Evolutionary conservation across 2,888 invertebrate species (phyloP), one percentile per base, ranked within the genome.

Genomic region (Synergus japonicus): DNA sequence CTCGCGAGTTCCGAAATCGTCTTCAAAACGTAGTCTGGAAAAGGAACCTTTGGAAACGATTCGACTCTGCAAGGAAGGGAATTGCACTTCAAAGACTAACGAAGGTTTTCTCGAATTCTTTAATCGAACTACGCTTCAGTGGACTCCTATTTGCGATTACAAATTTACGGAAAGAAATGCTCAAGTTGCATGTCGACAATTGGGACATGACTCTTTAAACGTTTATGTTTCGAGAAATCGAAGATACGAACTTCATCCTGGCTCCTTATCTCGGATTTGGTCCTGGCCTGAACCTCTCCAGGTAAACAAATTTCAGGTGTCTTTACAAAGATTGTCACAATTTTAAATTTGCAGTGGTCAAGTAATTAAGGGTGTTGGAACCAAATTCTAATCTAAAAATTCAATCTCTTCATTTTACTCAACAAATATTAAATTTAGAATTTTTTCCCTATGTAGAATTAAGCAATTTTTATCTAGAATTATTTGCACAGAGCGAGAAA

Each of bases 111-210:
- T 99, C 81, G 98, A 99, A 93, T 97, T 98, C 90, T 99, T 97
- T 91, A 99, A 99, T 89, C 95, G 94, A 85, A 99, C 99, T 2
- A 98, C 98, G 0, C 93, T 97, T 22, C 98, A 99, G 89, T 99
- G 98, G 98, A 97, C 98, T 54, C 98, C 99, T 0, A 96, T 99
- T 93, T 99, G 99, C 92, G 99, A 99, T 92, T 95, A 95, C 66
- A 94, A 98, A 81, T 99, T 99, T 91, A 98, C 98, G 0, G 98
- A 99, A 91, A 94, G 98, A 87, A 99, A 99, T 90, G 99, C 98
- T 5, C 97, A 98, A 93, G 99, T 99, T 0, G 98, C 98, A 0
- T 99, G 99, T 89, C 94, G 97, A 37, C 97, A 99, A 91, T 93
- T 99, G 66, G 98, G 98, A 10, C 96, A 96, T 88, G 97, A 98